These are phyloP conservation scores for Aldabrachelys gigantea DNA, from an alignment of 2,113 vertebrate genomes.

Conservation along the genomic window DNA sequence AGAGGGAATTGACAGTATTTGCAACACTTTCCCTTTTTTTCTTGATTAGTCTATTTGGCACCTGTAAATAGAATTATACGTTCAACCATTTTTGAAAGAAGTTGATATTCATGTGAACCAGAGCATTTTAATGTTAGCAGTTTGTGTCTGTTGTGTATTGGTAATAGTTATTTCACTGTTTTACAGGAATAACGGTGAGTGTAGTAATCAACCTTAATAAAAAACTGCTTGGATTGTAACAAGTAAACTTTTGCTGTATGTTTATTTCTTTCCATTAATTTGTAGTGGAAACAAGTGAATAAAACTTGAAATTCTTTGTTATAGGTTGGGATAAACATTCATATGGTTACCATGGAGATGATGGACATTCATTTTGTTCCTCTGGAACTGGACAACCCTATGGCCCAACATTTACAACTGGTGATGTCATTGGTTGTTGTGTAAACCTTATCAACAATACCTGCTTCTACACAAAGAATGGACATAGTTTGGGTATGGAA, in stretches of 20 bases:
- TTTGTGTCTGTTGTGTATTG: neutral
- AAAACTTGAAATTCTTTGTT: constrained; percentile 59
- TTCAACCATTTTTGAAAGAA: constrained; percentile 28
- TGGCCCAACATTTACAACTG: constrained; percentile 87
- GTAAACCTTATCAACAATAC: constrained; percentile 89
- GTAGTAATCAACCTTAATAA: neutral
- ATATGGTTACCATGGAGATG: constrained; percentile 89
- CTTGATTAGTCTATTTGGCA: neutral
- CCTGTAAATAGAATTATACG: neutral
- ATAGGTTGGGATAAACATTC: constrained; percentile 89
- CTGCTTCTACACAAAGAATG: constrained; percentile 90
- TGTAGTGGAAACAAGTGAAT: neutral
- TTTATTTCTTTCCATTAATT: neutral
- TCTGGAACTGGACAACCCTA: constrained; percentile 88
- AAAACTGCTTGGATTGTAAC: neutral
- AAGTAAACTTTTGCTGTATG: neutral
- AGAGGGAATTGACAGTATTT: neutral
- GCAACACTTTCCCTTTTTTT: neutral
- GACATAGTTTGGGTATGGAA: constrained; percentile 87
- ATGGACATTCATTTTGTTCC: constrained; percentile 89
- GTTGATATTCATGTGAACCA: neutral
- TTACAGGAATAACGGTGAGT: neutral
- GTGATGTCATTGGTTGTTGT: constrained; percentile 88
- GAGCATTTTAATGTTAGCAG: neutral
- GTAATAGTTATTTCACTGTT: neutral